These are phyloP conservation scores for Danio jaintianensis DNA, from an alignment of 2,797 vertebrate genomes.

Conservation along the genomic window DNA sequence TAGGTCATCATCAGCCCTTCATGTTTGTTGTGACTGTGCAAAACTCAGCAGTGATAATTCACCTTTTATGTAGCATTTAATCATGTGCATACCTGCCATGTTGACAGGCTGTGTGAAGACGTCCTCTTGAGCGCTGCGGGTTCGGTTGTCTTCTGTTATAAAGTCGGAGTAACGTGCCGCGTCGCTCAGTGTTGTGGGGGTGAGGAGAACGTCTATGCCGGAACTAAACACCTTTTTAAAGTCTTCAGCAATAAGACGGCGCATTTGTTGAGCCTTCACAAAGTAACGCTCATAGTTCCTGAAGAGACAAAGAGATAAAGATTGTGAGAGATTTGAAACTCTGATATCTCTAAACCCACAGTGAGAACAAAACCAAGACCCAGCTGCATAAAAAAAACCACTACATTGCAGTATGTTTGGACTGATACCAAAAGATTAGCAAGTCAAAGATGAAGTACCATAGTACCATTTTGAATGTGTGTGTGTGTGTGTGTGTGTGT, in stretches of 20 bases:
- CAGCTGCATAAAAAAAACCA: neutral
- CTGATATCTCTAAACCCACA: neutral
- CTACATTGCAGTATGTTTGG: neutral
- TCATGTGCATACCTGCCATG: slow-evolving; percentile 84
- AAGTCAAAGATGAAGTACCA: neutral
- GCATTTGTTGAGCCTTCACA: slow-evolving; percentile 91
- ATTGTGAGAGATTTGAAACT: neutral
- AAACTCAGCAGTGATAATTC: neutral
- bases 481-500: too few relatives aligned
- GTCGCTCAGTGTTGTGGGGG: slow-evolving; percentile 88
- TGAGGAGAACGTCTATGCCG: slow-evolving; percentile 89
- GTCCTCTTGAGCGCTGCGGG: slow-evolving; percentile 90
- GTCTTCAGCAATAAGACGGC: slow-evolving; percentile 90
- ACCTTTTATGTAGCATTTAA: neutral
- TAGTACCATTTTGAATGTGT: neutral
- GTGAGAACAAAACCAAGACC: neutral
- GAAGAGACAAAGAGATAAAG: neutral
- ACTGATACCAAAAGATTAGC: neutral
- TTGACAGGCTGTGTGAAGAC: slow-evolving; percentile 93
- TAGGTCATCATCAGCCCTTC: neutral
- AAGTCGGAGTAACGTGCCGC: slow-evolving; percentile 83
- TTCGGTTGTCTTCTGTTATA: slow-evolving; percentile 91
- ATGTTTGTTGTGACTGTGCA: neutral
- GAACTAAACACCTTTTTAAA: slow-evolving; percentile 85
- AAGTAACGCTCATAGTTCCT: slow-evolving; percentile 95